Evolutionary conservation across 2,113 vertebrate genomes (phyloP), one percentile per base, ranked within the genome.

Genomic region (Spilogale gracilis): DNA sequence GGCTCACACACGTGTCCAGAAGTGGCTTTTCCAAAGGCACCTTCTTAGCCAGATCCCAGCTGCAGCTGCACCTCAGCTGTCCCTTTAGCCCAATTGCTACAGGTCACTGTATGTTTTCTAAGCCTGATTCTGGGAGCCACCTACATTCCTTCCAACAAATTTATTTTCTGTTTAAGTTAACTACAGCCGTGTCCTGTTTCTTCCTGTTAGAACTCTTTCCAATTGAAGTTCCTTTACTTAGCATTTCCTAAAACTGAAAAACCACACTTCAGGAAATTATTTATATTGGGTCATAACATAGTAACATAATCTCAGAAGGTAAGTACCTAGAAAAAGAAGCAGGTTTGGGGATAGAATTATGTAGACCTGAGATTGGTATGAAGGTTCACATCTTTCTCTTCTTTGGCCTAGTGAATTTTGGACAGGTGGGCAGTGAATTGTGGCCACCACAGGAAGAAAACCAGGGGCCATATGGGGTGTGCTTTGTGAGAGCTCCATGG

Each of bases 201-300:
- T 69, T 89, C 14, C 79, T 82, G 18, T 14, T 95, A 76, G 43
- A 88, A 58, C 20, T 5, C 84, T 82, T 88, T 43, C 50, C 82
- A 16, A 89, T 43, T 43, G 50, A 80, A 56, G n/a, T 3, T 69
- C 10, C 16, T 89, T 89, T 71, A 32, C 63, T 58, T 69, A 94
- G 8, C 20, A 81, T 89, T 81, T 48, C 20, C 14, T 67, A 88
- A 96, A 84, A 89, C 20, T 85, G 45, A 38, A 52, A 58, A 91
- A 56, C 2, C 9, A 78, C n/a, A 27, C 23, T 89, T 85, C 14
- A 93, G 38, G 25, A 85, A 89, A 95, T 89, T 21, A 50, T 6
- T 94, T 63, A 52, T 76, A 23, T 56, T 76, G 3, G 11, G 78
- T 69, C 94, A 6, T 45, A 88, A 52, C 25, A 56, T 86, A 63